Evolutionary conservation across 1,140 invertebrate genomes (phyloP), one percentile per base, ranked within the genome.

Genomic region (Sinonovacula constricta): DNA sequence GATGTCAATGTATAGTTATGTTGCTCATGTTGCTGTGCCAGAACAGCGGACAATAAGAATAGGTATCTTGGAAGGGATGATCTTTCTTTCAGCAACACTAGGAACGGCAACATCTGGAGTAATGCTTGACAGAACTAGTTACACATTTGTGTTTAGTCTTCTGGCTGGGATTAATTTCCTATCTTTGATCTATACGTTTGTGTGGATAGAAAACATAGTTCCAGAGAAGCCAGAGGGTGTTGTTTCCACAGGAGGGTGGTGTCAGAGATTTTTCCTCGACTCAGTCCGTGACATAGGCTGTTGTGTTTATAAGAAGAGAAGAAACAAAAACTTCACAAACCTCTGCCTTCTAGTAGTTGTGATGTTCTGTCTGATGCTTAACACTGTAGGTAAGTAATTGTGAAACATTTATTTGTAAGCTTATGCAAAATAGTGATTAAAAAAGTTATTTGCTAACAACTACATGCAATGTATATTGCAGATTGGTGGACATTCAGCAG

Each of bases 1-100:
- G 79, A 96, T 97, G 94, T 95, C 95, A 15, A 94, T 95, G 36
- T 97, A 97, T 88, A 97, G 96, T 88, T 97, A 97, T 84, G 95
- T 97, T 51, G 95, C 94, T 0, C 96, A 97, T 87, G 94, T 96
- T 10, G 96, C 96, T 0, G 94, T 94, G 5, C 93, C 95, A 65
- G 94, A 95, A 88, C 94, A 94, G 71, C 93, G 96, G 74, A 97
- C 96, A 0, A 91, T 95, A 15, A 90, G 96, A 70, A 95, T 97
- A 79, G 95, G 95, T 18, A 94, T 97, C 33, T 94, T 96, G 28
- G 76, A 97, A 95, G 86, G 91, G 1, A 92, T 92, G 91, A 87
- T 90, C 2, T 92, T 92, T 81, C 31, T 92, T 26, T 91, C 92
- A 2, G 91, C 90, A 5, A 91, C 90, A 0, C 36, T 91, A 22